Evolutionary conservation across 2,888 invertebrate species (phyloP).

Genomic region (Xestobium rufovillosum): DNA sequence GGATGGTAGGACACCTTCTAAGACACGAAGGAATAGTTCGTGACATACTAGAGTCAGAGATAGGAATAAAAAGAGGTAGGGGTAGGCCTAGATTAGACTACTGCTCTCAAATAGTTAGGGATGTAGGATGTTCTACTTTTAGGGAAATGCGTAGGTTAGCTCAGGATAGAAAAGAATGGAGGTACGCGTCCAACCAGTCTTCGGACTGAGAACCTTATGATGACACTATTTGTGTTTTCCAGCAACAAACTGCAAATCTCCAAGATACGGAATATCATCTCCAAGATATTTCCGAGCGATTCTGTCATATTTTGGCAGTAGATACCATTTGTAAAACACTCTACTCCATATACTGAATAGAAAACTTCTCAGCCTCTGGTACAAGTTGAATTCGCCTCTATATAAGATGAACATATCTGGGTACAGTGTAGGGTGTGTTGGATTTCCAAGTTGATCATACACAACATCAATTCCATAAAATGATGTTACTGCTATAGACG

Average conservation of each 20-base stretch:
- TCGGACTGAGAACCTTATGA: too few relatives aligned
- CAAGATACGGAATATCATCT: constrained; percentile 16
- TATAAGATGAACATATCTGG: constrained; percentile 23
- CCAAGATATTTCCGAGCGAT: constrained; percentile 20
- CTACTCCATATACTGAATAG: background rate
- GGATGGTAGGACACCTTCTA: too few relatives aligned
- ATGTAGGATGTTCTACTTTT: too few relatives aligned
- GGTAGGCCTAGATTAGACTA: too few relatives aligned
- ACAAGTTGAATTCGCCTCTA: constrained; percentile 4
- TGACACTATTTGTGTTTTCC: constrained; percentile 38
- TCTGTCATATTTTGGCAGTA: constrained; percentile 14
- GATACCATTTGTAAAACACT: background rate
- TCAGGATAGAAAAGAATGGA: too few relatives aligned
- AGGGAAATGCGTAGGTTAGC: too few relatives aligned
- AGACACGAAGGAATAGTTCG: too few relatives aligned
- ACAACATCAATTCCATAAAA: constrained; percentile 19
- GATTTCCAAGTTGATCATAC: constrained; percentile 28
- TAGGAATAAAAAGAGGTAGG: too few relatives aligned
- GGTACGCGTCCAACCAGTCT: too few relatives aligned
- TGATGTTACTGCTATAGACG: constrained; percentile 20
- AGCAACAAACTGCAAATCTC: constrained; percentile 36
- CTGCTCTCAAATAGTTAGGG: too few relatives aligned
- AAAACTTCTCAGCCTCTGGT: background rate
- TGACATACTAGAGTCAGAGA: too few relatives aligned
- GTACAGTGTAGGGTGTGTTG: constrained; percentile 27